A percentile compares a stretch with the other conserved stretches of the same genome.
phyloP scores from a whole-genome alignment of 2,113 vertebrate genomes.

The Eira barbara region DNA sequence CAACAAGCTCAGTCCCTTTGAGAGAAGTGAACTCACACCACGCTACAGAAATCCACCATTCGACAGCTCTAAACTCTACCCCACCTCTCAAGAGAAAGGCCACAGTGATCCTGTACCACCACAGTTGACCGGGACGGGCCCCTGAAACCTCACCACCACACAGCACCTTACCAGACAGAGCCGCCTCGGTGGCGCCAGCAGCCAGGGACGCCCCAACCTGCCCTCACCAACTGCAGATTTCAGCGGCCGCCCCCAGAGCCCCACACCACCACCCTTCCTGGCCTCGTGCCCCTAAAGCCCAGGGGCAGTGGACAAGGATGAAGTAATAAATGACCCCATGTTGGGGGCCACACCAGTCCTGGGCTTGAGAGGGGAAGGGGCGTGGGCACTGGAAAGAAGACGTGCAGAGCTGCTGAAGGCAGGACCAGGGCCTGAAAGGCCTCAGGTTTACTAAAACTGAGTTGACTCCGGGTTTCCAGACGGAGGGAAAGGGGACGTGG shows the following conservation, averaged over 20 bases:
- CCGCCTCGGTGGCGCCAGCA: constrained; percentile 17
- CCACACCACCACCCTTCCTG: background rate
- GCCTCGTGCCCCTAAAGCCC: background rate
- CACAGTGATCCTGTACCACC: background rate
- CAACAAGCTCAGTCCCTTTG: background rate
- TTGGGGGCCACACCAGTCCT: background rate
- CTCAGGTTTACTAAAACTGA: background rate
- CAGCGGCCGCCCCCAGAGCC: constrained; percentile 33
- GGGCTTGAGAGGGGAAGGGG: background rate
- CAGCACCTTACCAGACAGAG: background rate
- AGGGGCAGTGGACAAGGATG: background rate
- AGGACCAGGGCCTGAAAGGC: background rate
- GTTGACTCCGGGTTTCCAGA: background rate
- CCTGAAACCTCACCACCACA: background rate
- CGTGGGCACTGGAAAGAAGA: background rate
- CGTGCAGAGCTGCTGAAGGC: background rate
- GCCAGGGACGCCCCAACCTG: constrained; percentile 52
- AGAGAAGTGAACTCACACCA: background rate
- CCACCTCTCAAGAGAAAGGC: background rate
- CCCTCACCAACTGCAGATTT: background rate
- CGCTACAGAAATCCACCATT: background rate
- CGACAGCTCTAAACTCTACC: background rate
- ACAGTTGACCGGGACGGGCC: background rate
- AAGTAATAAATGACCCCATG: background rate
- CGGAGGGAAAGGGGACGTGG: fast-evolving